Base-by-base conservation (phyloP, 2,888 invertebrate genomes). In the Periphyllus acericola region DNA sequence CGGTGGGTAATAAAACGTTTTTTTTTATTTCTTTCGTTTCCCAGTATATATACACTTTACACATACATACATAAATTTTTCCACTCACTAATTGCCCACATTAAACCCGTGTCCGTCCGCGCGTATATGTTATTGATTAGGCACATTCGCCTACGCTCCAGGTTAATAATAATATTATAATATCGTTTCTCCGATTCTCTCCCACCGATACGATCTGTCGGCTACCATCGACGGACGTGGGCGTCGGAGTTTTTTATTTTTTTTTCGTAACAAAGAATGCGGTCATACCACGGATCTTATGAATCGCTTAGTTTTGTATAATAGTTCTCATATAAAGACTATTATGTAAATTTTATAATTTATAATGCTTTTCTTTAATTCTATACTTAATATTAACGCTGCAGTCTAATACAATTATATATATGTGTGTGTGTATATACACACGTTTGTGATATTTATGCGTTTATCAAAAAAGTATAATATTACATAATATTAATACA, bases 61-160 rank as follows among this genome's bases (percentile, higher is more conserved):
- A 55, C 3, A 25, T 60, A 60, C 4, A 32, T 74, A 32, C 9
- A 5, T 72, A n/a, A n/a, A n/a, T 55, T 40, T 80, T 72, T 80
- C 40, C 72, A 60, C 55, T 81, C 55, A 66, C 87, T 87, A 87
- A 87, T 87, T 87, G 87, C 80, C 81, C 75, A 66, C 87, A 81
- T 87, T 66, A 81, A 87, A 87, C 36, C 75, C 76, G 66, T 84
- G 76, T 83, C 34, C 80, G 17, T 40, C 32, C 40, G 32, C 21
- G 9, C 32, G 17, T 21, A 34, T 40, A 52, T 32, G 40, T 66
- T 87, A 87, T 87, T 87, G 87, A 87, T 81, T 74, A 72, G 66
- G 32, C 40, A 17, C 66, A n/a, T 80, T 87, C 87, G 74, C 87
- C 87, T 66, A 87, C 87, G 74, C 66, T 81, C 52, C 87, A 21